Evolutionary conservation across 2,113 vertebrate genomes (phyloP), one percentile per base, ranked within the genome.

Genomic region (Pseudorasbora parva): DNA sequence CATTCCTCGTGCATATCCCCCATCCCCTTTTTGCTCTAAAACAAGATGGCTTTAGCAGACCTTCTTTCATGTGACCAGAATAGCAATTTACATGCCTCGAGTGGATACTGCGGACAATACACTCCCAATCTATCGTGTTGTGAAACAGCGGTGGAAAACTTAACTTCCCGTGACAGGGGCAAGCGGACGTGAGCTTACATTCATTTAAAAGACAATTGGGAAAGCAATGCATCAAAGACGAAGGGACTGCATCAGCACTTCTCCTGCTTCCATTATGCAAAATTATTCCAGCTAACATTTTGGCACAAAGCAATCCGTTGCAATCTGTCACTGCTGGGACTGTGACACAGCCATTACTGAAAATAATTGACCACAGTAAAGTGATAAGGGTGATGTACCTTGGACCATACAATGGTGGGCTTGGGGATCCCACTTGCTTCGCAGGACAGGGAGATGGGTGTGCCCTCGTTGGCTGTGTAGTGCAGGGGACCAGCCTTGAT

Each of bases 391-490:
- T 14, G 56, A 62, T 68, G 27, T 88, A 98, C 97, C 96, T 97
- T 97, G 88, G 94, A 91, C 97, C 97, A 98, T 89, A 92, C 90
- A 74, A 98, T 84, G 5, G 89, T 73, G 3, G 97, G 97, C 10
- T 80, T 82, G 0, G 97, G 97, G 78, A 95, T 82, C 0, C 97
- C 97, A 0, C 78, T 95, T 86, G 94, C 90, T 4, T 94, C 85
- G 68, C 97, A 99, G 2, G 19, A 89, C 66, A 99, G 93, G 8
- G 94, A 90, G 60, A 94, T 90, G 1, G 93, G 89, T 0, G 76
- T 91, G 2, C 95, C 97, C 89, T 98, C 96, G 0, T 91, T 93
- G 89, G 95, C 94, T 43, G 94, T 88, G 30, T 96, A 87, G 9
- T 96, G 94, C 72, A 92, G 92, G 8, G 94, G 93, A 8, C 94